Percentiles rank a stretch among this genome's conserved stretches.
Evolutionary conservation across 2,888 invertebrate species (phyloP).

Genomic region (Drosophila atroscutellata): DNA sequence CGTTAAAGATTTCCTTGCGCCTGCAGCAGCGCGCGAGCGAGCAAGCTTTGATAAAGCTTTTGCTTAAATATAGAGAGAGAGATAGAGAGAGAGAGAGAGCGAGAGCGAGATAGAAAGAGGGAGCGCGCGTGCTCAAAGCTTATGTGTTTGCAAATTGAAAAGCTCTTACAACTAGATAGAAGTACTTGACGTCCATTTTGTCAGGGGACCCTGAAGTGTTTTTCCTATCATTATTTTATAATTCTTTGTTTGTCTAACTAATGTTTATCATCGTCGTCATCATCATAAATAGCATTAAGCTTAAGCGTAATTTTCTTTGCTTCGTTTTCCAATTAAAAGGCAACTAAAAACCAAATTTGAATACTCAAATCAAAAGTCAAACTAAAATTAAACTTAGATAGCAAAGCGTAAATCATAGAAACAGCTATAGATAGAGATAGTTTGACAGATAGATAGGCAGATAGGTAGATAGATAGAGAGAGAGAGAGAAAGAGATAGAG

Average conservation of each 20-base stretch:
- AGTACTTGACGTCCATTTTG: constrained; percentile 33
- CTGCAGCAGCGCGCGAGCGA: constrained; percentile 16
- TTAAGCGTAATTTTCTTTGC: constrained; percentile 34
- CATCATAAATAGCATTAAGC: constrained; percentile 24
- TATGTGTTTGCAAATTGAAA: constrained; percentile 42
- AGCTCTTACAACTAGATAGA: constrained; percentile 66
- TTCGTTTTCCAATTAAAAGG: constrained; percentile 41
- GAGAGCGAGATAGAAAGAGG: constrained; percentile 17
- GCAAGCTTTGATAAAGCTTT: constrained; percentile 51
- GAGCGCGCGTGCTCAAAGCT: constrained; percentile 35
- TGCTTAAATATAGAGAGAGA: constrained; percentile 16
- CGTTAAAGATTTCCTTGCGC: constrained; percentile 22
- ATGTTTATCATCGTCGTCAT: constrained; percentile 73
- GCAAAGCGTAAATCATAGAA: constrained; percentile 54
- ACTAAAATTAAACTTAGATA: constrained; percentile 44
- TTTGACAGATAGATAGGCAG: constrained; percentile 39
- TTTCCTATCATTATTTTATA: constrained; percentile 13
- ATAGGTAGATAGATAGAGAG: constrained; percentile 39
- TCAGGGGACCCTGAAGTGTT: constrained; percentile 9
- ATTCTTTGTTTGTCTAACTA: constrained; percentile 54
- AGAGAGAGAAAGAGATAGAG: constrained; percentile 43
- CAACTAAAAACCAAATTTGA: constrained; percentile 60
- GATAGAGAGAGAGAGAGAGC: constrained; percentile 19
- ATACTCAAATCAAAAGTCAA: constrained; percentile 50
- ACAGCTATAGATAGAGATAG: constrained; percentile 35